Percentiles rank a stretch among this genome's conserved stretches.
Evolutionary conservation across 2,888 invertebrate genomes (phyloP).

Genomic region (Tanypteryx hageni): DNA sequence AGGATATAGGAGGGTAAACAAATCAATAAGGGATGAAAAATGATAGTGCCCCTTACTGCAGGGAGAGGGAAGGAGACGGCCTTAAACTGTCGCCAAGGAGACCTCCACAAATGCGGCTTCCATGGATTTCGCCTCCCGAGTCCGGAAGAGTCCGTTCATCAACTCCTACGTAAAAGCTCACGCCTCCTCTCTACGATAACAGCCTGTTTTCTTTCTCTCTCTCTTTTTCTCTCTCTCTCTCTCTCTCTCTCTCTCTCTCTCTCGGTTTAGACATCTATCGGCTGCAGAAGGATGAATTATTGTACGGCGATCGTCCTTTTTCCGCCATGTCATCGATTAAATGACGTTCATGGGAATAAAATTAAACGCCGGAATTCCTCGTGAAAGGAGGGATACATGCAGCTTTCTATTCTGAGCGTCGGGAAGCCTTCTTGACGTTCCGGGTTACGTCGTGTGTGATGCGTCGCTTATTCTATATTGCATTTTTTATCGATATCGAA

Average conservation of each 20-base stretch:
- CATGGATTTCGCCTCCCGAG: neutral
- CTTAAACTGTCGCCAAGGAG: slow-evolving; percentile 32
- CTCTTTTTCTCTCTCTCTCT: neutral
- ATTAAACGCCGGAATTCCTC: too few relatives aligned
- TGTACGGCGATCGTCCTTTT: neutral
- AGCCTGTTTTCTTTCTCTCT: neutral
- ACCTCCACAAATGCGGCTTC: neutral
- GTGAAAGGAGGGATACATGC: too few relatives aligned
- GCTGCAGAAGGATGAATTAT: neutral
- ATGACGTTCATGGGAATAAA: neutral
- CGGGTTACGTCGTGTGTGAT: too few relatives aligned
- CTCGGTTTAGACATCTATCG: neutral
- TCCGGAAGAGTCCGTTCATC: neutral
- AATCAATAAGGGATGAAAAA: slow-evolving; percentile 32
- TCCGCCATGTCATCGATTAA: slow-evolving; percentile 23
- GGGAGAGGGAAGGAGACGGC: neutral
- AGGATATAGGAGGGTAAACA: slow-evolving; percentile 25
- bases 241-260: neutral
- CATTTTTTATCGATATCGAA: too few relatives aligned
- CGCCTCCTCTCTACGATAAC: neutral
- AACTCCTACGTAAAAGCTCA: neutral
- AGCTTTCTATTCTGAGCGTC: too few relatives aligned
- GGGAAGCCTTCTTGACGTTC: too few relatives aligned
- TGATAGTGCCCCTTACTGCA: neutral
- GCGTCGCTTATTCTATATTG: too few relatives aligned